phyloP scores from a whole-genome alignment of 2,888 invertebrate species.

The Tridacna crocea region DNA sequence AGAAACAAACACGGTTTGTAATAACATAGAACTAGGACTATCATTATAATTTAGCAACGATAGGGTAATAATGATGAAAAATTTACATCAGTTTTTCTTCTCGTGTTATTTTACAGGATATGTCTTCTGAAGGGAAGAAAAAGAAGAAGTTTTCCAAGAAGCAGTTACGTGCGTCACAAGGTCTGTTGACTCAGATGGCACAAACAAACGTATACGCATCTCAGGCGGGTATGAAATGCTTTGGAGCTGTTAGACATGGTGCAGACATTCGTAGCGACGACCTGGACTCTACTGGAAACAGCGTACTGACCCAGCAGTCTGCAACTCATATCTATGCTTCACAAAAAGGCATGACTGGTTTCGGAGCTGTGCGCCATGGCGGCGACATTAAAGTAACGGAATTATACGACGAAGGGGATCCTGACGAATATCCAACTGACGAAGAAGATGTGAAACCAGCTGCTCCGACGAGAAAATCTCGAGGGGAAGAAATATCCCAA shows the following conservation, averaged over 20 bases:
- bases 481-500: constrained; percentile 14
- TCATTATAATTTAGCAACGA: too few relatives aligned
- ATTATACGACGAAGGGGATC: constrained; percentile 72
- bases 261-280: constrained; percentile 82
- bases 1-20: too few relatives aligned
- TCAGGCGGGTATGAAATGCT: constrained; percentile 81
- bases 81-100: too few relatives aligned
- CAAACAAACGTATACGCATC: constrained; percentile 82
- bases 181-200: constrained; percentile 70
- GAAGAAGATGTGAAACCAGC: constrained; percentile 38
- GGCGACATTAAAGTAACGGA: constrained; percentile 81
- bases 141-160: constrained; percentile 53
- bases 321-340: constrained; percentile 82
- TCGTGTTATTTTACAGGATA: constrained; percentile 12
- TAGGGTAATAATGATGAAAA: too few relatives aligned
- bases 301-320: constrained; percentile 79
- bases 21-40: too few relatives aligned
- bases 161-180: constrained; percentile 59
- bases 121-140: constrained; percentile 42
- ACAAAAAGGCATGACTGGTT: constrained; percentile 74
- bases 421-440: constrained; percentile 48
- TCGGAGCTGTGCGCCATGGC: constrained; percentile 72
- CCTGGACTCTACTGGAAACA: constrained; percentile 72
- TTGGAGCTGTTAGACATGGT: constrained; percentile 78
- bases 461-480: neutral